phyloP scores from a whole-genome alignment of 1,140 invertebrate genomes.

The Acromyrmex echinatior region DNA sequence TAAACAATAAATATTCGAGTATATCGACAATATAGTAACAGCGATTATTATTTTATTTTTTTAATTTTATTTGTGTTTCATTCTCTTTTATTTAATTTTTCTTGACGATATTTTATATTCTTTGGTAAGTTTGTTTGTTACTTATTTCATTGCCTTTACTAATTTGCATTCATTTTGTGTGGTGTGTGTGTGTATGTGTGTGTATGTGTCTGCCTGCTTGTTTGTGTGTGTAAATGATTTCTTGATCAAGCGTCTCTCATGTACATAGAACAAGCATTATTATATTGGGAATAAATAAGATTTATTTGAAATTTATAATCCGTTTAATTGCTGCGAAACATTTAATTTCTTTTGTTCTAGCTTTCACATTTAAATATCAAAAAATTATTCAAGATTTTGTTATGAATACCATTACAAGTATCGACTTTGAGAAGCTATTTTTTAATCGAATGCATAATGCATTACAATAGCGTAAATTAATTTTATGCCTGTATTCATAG shows the following conservation, averaged over 20 bases:
- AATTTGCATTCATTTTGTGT: neutral
- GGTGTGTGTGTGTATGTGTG: no score
- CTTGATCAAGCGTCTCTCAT: neutral
- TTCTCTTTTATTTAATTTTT: no score
- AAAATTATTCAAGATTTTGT: neutral
- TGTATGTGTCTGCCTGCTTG: no score
- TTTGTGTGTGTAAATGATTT: neutral
- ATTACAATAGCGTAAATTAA: neutral
- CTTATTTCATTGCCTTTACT: neutral
- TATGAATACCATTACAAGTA: neutral
- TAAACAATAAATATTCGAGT: neutral
- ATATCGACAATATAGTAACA: no score
- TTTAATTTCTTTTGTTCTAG: neutral
- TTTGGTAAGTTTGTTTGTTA: neutral
- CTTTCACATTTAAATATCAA: slow-evolving; percentile 40
- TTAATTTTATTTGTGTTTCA: no score
- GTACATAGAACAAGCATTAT: neutral
- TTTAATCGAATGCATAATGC: neutral
- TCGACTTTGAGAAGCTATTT: neutral
- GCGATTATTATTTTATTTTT: neutral
- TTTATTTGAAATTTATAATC: slow-evolving; percentile 35
- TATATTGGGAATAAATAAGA: neutral
- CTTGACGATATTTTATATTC: no score
- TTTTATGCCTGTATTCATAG: neutral
- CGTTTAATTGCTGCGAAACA: neutral